phyloP scores from a whole-genome alignment of 2,797 vertebrate species.

The Momotus momota region DNA sequence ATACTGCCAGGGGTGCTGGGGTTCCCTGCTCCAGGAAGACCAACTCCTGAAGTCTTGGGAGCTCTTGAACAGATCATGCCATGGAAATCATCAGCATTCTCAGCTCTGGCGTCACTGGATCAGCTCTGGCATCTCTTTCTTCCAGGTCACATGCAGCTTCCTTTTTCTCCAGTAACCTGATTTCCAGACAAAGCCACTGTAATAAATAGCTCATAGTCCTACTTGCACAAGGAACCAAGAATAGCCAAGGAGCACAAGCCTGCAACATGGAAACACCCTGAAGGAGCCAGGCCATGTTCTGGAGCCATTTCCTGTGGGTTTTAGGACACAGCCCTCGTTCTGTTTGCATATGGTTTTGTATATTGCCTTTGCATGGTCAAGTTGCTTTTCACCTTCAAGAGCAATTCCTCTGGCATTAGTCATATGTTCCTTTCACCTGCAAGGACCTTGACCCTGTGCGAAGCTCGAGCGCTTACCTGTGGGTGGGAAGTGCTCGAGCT shows the following conservation, averaged over 20 bases:
- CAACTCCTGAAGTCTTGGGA: not conserved
- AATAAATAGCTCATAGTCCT: not conserved
- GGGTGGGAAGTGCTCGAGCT: not conserved
- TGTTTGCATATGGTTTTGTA: not conserved
- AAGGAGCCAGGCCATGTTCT: not conserved
- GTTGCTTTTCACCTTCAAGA: not conserved
- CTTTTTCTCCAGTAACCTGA: not conserved
- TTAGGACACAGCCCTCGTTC: not conserved
- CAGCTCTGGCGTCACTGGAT: not conserved
- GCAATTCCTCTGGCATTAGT: not conserved
- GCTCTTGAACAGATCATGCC: not conserved
- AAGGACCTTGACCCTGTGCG: not conserved
- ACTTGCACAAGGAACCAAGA: not conserved
- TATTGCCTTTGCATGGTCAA: not conserved
- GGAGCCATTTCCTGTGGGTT: not conserved
- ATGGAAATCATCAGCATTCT: not conserved
- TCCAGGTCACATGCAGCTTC: not conserved
- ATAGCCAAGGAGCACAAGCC: not conserved
- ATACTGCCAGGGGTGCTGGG: not conserved
- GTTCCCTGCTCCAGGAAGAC: not conserved
- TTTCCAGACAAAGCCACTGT: not conserved
- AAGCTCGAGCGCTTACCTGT: not conserved
- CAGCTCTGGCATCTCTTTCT: not conserved
- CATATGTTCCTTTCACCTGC: rapidly evolving
- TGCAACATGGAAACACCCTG: not conserved